Percentiles rank a stretch among this genome's conserved stretches.
phyloP scores from a whole-genome alignment of 2,113 vertebrate species.

The Thamnophis sirtalis region DNA sequence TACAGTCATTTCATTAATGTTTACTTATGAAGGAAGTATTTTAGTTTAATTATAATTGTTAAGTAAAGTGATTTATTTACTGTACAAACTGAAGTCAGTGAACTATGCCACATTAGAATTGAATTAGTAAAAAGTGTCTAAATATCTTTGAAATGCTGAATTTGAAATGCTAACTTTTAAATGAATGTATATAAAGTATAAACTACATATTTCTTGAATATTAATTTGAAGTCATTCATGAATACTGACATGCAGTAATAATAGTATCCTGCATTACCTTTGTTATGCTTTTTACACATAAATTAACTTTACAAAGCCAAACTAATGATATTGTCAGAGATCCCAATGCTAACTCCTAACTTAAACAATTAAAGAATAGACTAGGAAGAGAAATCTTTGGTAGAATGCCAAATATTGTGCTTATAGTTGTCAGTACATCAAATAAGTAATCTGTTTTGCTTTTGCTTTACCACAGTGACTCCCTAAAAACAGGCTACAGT shows the following conservation, averaged over 20 bases:
- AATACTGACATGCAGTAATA: not conserved
- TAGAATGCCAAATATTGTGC: conserved; percentile 10
- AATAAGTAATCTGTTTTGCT: conserved; percentile 4
- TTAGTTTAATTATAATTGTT: not conserved
- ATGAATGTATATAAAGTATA: not conserved
- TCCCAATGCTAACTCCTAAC: not conserved
- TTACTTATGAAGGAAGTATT: conserved; percentile 7
- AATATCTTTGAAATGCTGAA: not conserved
- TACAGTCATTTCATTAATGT: not conserved
- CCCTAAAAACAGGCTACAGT: not conserved
- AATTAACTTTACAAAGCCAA: not conserved
- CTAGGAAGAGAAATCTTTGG: not conserved
- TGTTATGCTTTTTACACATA: not conserved
- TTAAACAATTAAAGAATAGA: not conserved
- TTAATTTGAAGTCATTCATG: not conserved
- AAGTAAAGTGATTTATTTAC: conserved; percentile 23
- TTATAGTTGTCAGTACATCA: conserved; percentile 12
- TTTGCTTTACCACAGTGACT: conserved; percentile 16
- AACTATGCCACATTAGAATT: not conserved
- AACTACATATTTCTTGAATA: not conserved
- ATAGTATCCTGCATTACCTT: not conserved
- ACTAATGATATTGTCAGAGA: not conserved
- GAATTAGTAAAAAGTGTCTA: conserved; percentile 1
- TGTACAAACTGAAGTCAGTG: conserved; percentile 20
- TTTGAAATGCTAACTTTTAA: not conserved